A percentile compares a stretch with the other conserved stretches of the same genome.
These are phyloP conservation scores for Calonectris borealis DNA, from an alignment of 2,113 vertebrate genomes.

Conservation along the genomic window DNA sequence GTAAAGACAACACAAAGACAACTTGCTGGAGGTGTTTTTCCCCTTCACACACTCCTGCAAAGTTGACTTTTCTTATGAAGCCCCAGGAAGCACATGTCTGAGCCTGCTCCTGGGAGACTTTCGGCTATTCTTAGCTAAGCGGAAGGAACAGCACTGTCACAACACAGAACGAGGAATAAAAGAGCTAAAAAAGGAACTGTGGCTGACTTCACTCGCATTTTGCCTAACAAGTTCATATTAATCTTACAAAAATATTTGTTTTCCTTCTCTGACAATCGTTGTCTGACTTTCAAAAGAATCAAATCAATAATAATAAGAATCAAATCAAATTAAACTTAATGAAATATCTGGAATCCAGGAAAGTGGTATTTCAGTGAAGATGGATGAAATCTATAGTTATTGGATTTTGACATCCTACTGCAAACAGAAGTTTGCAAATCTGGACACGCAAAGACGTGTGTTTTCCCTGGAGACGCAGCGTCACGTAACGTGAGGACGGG, in stretches of 20 bases:
- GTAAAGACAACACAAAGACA: neutral
- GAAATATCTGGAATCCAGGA: neutral
- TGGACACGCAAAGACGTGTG: fast-evolving
- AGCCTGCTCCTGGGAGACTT: conserved; percentile 36
- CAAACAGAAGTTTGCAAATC: neutral
- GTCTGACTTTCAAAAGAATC: neutral
- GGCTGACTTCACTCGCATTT: conserved; percentile 14
- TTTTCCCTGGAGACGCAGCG: neutral
- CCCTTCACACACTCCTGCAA: neutral
- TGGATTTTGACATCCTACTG: neutral
- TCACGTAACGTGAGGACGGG: fast-evolving
- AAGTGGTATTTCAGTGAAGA: neutral
- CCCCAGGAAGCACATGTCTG: neutral
- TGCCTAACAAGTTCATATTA: neutral
- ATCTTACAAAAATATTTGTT: neutral
- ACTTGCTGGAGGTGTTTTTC: neutral
- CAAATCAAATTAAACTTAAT: neutral
- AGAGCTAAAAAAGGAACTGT: conserved; percentile 5
- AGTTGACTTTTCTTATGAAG: neutral
- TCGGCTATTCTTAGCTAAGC: conserved; percentile 56
- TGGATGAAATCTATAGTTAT: neutral
- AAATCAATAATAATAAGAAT: neutral
- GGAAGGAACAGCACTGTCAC: conserved; percentile 48
- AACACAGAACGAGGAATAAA: conserved; percentile 14
- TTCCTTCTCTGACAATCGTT: neutral